These are phyloP conservation scores for Lucilia cuprina DNA, from an alignment of 1,140 invertebrate species.

Conservation along the genomic window DNA sequence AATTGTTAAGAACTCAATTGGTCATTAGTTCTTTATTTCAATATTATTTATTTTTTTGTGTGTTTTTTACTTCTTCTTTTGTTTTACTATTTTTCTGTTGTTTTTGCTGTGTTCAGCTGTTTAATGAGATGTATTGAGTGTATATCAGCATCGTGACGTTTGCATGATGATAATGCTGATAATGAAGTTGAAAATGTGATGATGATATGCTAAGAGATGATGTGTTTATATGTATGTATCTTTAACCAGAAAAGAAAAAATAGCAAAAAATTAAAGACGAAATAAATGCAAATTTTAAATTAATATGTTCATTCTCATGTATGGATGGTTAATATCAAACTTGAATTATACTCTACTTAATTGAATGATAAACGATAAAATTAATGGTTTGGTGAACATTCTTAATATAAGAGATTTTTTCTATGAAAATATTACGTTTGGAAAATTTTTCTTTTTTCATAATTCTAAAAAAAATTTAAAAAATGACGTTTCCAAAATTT, in stretches of 20 bases:
- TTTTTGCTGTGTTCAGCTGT: neutral
- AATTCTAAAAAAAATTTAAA: no score
- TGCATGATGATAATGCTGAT: neutral
- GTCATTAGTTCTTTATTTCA: neutral
- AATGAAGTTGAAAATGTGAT: neutral
- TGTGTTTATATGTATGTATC: neutral
- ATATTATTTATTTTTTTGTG: neutral
- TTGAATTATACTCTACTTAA: no score
- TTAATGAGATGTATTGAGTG: constrained; percentile 9
- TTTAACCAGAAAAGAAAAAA: neutral
- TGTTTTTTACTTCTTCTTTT: neutral
- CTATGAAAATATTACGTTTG: no score
- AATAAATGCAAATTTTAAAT: neutral
- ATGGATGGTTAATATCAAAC: no score
- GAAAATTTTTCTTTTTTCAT: no score
- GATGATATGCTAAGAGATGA: neutral
- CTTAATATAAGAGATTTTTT: no score
- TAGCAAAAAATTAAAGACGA: neutral
- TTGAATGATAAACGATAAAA: no score
- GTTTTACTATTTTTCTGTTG: neutral
- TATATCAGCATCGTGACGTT: neutral
- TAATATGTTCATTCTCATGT: no score
- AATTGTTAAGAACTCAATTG: constrained; percentile 21
- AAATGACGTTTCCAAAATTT: no score
- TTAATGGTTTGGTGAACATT: no score